phyloP scores from a whole-genome alignment of 2,797 vertebrate genomes.

The Sandelia bainsii region DNA sequence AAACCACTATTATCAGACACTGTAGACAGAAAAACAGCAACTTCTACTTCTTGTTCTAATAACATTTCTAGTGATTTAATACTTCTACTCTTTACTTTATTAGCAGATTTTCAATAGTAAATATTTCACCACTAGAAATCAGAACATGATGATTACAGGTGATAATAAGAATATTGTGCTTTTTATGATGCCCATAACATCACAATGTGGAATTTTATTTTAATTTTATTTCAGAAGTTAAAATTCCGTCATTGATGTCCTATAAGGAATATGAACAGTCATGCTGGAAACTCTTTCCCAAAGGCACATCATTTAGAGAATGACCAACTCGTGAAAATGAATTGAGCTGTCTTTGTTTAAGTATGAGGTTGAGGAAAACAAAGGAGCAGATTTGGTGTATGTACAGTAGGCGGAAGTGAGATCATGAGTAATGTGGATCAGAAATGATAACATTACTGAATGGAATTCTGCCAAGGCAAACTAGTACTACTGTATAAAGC shows the following conservation, averaged over 20 bases:
- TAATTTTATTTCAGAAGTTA: too few relatives aligned
- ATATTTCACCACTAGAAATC: neutral
- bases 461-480: constrained; percentile 40
- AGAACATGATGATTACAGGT: neutral
- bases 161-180: neutral
- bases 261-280: neutral
- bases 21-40: neutral
- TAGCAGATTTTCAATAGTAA: neutral
- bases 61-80: too few relatives aligned
- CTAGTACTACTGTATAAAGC: constrained; percentile 3
- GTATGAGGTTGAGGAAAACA: constrained; percentile 16
- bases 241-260: neutral
- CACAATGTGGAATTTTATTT: neutral
- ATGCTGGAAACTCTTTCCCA: constrained; percentile 4
- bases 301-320: constrained; percentile 9
- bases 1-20: too few relatives aligned
- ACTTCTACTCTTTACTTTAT: neutral
- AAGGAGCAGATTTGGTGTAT: constrained; percentile 23
- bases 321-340: constrained; percentile 9
- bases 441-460: constrained; percentile 35
- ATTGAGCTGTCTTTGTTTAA: constrained; percentile 33
- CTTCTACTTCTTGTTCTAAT: too few relatives aligned
- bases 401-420: constrained; percentile 8
- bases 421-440: constrained; percentile 39
- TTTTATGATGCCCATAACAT: neutral